These are phyloP conservation scores for Nycticorax nycticorax DNA, from an alignment of 2,113 vertebrate genomes.

Conservation along the genomic window DNA sequence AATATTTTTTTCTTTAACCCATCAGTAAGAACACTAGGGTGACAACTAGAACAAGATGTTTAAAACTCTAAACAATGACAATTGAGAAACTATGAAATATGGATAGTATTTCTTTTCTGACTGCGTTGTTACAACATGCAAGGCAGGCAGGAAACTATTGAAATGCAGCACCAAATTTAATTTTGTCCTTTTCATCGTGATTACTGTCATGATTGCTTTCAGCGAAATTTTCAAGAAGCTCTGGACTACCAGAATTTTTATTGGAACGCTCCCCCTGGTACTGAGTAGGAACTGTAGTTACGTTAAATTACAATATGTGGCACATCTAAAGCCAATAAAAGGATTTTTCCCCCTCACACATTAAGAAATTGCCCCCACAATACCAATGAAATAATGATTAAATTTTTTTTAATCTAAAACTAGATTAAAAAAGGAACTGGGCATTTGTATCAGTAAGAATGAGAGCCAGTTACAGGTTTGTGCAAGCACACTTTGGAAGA, in stretches of 20 bases:
- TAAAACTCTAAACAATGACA: not conserved
- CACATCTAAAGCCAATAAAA: not conserved
- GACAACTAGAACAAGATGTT: not conserved
- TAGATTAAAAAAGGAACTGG: not conserved
- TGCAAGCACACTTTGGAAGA: not conserved
- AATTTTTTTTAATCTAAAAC: not conserved
- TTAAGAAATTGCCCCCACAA: not conserved
- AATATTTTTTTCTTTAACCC: not conserved
- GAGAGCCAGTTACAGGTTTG: not conserved
- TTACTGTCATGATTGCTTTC: not conserved
- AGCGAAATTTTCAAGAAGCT: not conserved
- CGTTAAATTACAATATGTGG: not conserved
- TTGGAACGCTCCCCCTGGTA: not conserved
- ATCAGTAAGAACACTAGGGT: not conserved
- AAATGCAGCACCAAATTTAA: not conserved
- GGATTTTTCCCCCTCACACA: not conserved
- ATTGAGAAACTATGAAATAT: not conserved
- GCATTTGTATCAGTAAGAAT: not conserved
- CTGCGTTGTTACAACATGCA: not conserved
- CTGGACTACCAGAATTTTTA: not conserved
- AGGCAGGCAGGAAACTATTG: not conserved
- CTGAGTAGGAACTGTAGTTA: not conserved
- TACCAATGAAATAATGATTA: not conserved
- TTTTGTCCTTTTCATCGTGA: not conserved
- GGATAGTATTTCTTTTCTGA: not conserved